Base-by-base conservation (phyloP, 1,140 invertebrate species). In the Heliconius melpomene region DNA sequence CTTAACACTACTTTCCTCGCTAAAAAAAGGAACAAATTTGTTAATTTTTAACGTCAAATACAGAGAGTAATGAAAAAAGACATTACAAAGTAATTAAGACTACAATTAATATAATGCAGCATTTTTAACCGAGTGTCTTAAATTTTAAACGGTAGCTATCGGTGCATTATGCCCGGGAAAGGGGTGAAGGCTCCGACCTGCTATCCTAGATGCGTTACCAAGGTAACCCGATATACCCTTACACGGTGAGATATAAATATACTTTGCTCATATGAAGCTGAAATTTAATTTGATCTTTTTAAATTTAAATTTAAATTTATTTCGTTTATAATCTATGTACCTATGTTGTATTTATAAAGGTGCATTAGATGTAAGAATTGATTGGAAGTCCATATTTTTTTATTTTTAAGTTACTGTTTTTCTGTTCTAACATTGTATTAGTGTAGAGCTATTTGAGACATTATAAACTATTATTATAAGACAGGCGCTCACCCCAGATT, bases 151-250 rank as follows among this genome's bases (percentile, higher is more conserved):
- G 32, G 73, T n/a, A 46, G 54, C 54, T 40, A 79, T 36, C 71
- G 20, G 26, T 57, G 70, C 78, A 54, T 73, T 23, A 76, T 78
- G 72, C 80, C 80, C 81, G 81, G 83, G 83, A 79, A 82, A 75
- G 85, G 86, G 90, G 87, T 90, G 87, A 91, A 91, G 88, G 90
- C 87, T 85, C 40, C 83, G 90, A 89, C 90, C 89, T 83, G 87
- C 76, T 79, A 84, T 86, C 88, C 90, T 89, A 90, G 88, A 90
- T 90, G 88, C 88, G 88, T 92, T 82, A 83, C 85, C 83, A 86
- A 84, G 84, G 85, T 79, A 78, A 90, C 88, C 23, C 26, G 16
- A 60, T 20, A 36, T 32, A 26, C 57, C 57, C 23, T 66, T 66
- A 66, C 23, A 66, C 23, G 11, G 13, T 66, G 3, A 26, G 23